Evolutionary conservation across 2,797 vertebrate species (phyloP), one percentile per base, ranked within the genome.

Genomic region (Enteromius unitaeniatus): DNA sequence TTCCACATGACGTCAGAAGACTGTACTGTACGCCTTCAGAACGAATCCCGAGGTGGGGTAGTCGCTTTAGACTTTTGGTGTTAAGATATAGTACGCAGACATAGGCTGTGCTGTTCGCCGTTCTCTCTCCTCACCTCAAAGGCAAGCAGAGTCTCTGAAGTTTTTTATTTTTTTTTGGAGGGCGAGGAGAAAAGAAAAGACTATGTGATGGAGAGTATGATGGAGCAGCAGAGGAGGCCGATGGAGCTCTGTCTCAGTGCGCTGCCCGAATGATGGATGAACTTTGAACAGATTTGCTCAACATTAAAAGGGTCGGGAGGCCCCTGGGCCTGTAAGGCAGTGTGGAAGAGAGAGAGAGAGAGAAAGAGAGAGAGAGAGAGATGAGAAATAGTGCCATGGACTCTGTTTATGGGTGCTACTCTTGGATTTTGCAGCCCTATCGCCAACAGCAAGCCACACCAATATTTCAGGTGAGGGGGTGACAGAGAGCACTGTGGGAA

Each of bases 261-360:
- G 55, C 77, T 80, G 85, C 82, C 78, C 74, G 70, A 81, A 73
- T 93, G 91, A 92, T 91, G 89, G 91, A 93, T 91, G 89, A 58
- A 88, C 86, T 90, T 93, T 90, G 85, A 91, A 91, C 87, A 91
- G 90, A 91, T 92, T 92, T 92, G 90, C 88, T 88, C 90, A 91
- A 92, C 90, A 91, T 93, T 91, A 91, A 90, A 93, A 90, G 90
- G 84, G 86, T 87, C 81, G 84, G 84, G 83, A 86, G 81, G 86
- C 88, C 86, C 83, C 81, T 89, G 88, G 88, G 86, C 88, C 85
- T 88, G 86, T 89, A 85, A 87, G 84, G 86, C 86, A 88, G 81
- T 55, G 70, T 79, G 85, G 69, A 67, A 79, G 82, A 85, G 77
- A 84, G 79, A 82, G 83, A 47, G 75, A 79, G 37, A 83, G 65